Evolutionary conservation across 1,140 invertebrate species (phyloP), one percentile per base, ranked within the genome.

Genomic region (Archivesica marissinica): DNA sequence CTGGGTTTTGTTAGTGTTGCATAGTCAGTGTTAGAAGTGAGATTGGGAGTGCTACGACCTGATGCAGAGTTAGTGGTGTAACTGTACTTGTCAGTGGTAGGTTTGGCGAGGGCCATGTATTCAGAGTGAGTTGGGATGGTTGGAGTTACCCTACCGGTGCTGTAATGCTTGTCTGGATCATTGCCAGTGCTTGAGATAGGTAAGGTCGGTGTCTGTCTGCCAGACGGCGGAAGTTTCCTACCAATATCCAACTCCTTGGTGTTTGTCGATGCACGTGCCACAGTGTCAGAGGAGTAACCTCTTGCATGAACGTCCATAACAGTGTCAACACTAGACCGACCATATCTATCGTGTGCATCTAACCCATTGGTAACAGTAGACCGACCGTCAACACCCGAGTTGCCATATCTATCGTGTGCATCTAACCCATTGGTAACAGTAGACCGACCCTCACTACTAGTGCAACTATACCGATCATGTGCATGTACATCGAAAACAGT

Each of bases 41-140:
- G 54, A 35, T 50, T 74, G 11, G 68, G 68, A 1, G 80, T 83
- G 39, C 44, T 54, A 59, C 80, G 64, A 30, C 61, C 61, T 35
- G 41, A 52, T 1, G 15, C 25, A 47, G 76, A 39, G 33, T 33
- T 52, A 78, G 68, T 44, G 17, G 47, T 20, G 39, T 50, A 59
- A 64, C n/a, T 75, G 50, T 75, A 75, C 39, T 59, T 83, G 25
- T 83, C 80, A 47, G 80, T n/a, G 54, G 28, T 41, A n/a, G 39
- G 47, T 54, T 59, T 75, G 0, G 79, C 54, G 28, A 66, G 15
- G n/a, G 68, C 52, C 80, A 83, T 83, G 23, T 83, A 83, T 47
- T 83, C 80, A 41, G 70, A 74, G 70, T 83, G 80, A 0, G 80
- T 83, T 2, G 80, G 80, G 25, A 83, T 83, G 25, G 80, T 61